Evolutionary conservation across 2,888 invertebrate genomes (phyloP).

Genomic region (Dasypogon diadema): DNA sequence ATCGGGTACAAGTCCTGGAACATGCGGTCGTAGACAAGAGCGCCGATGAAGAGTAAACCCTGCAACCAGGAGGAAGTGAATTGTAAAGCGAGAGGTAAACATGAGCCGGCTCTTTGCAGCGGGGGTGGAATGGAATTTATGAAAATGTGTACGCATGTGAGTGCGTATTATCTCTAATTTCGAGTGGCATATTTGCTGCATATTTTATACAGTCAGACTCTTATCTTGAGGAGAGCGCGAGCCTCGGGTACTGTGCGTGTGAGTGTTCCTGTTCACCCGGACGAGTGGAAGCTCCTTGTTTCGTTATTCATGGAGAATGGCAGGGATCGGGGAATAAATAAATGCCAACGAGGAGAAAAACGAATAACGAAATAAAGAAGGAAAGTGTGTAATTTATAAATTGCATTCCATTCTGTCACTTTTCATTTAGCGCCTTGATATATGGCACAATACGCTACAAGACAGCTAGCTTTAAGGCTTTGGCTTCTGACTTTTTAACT

Average conservation of each 20-base stretch:
- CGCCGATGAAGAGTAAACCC: not conserved
- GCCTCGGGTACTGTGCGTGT: not conserved
- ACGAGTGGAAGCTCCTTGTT: slow-evolving; percentile 40
- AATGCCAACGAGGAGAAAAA: slow-evolving; percentile 53
- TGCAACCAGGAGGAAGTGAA: not conserved
- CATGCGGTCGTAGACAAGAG: not conserved
- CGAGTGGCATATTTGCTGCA: slow-evolving; percentile 48
- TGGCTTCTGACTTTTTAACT: slow-evolving; percentile 8
- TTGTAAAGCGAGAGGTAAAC: slow-evolving; percentile 13
- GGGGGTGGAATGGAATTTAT: slow-evolving; percentile 29
- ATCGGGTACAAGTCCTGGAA: not conserved
- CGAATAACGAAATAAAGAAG: slow-evolving; percentile 49
- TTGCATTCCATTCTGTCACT: slow-evolving; percentile 65
- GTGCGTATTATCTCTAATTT: slow-evolving; percentile 50
- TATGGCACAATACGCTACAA: slow-evolving; percentile 57
- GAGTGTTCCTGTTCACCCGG: not conserved
- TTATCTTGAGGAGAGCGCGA: slow-evolving; percentile 9
- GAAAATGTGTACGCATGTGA: slow-evolving; percentile 47
- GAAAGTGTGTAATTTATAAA: slow-evolving; percentile 65
- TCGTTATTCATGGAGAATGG: slow-evolving; percentile 48
- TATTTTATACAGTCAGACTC: slow-evolving; percentile 46
- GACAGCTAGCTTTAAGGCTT: slow-evolving; percentile 36
- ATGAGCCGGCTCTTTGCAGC: slow-evolving; percentile 18
- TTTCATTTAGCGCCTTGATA: slow-evolving; percentile 64
- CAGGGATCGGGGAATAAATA: slow-evolving; percentile 46